These are phyloP conservation scores for Pseudococcus viburni DNA, from an alignment of 2,888 invertebrate genomes.

Conservation along the genomic window DNA sequence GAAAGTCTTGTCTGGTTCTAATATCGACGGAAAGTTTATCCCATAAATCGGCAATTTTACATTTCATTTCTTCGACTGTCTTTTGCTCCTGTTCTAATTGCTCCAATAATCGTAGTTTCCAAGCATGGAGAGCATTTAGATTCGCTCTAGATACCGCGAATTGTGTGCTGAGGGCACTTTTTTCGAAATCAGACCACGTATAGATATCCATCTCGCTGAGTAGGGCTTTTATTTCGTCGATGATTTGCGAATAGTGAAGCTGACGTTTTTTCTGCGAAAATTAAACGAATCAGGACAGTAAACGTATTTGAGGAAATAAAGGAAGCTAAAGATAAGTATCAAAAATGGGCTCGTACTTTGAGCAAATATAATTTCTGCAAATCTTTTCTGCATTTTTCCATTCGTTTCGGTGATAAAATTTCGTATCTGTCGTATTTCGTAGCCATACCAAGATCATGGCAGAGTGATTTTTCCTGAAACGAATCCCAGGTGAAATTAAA, in stretches of 20 bases:
- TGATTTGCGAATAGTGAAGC: constrained; percentile 6
- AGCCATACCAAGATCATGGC: not conserved
- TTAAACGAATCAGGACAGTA: not conserved
- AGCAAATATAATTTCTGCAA: constrained; percentile 34
- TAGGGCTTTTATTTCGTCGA: constrained; percentile 10
- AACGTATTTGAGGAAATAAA: too few relatives aligned
- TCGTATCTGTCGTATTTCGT: constrained; percentile 19
- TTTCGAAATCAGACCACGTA: constrained; percentile 39
- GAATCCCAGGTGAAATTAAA: not conserved
- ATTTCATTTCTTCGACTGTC: not conserved
- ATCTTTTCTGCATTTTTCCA: constrained; percentile 15
- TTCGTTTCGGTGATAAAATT: constrained; percentile 6
- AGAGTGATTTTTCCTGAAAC: not conserved
- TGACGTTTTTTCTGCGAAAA: constrained; percentile 40
- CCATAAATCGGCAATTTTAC: constrained; percentile 7
- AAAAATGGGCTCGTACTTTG: not conserved
- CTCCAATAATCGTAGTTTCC: not conserved
- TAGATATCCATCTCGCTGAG: constrained; percentile 50
- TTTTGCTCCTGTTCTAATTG: constrained; percentile 4
- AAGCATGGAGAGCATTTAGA: not conserved
- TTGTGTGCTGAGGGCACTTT: constrained; percentile 5
- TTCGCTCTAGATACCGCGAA: not conserved
- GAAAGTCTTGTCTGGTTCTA: constrained; percentile 10
- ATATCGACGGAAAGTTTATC: constrained; percentile 31
- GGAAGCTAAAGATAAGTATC: not conserved